Conservation (phyloP, 1,140 invertebrate species). For the Neotoxoptera formosana region DNA sequence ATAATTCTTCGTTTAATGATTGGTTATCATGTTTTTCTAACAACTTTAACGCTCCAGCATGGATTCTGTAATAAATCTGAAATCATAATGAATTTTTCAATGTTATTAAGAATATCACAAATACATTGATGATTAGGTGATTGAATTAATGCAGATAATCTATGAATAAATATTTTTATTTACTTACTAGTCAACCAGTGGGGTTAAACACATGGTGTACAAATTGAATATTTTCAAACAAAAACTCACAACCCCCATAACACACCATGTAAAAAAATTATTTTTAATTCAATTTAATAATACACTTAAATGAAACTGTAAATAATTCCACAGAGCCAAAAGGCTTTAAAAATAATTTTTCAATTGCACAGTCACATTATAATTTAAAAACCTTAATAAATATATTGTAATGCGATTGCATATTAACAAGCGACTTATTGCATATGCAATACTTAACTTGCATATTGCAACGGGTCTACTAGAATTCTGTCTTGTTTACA, state of each 20-base stretch:
- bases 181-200: no score
- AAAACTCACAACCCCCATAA: not conserved
- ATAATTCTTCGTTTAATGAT: constrained; percentile 61
- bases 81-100: not conserved
- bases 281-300: not conserved
- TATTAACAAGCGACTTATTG: no score
- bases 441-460: no score
- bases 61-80: constrained; percentile 75
- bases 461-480: no score
- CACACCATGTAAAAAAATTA: not conserved
- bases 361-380: no score
- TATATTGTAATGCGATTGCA: no score
- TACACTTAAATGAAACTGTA: not conserved
- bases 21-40: constrained; percentile 74
- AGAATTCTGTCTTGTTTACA: no score
- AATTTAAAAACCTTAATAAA: no score
- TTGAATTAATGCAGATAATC: not conserved
- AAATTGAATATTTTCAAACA: not conserved
- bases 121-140: not conserved
- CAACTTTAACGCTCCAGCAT: constrained; percentile 86
- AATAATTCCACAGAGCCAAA: not conserved
- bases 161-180: no score
- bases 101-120: not conserved
- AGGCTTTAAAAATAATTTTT: no score
- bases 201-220: no score